Evolutionary conservation across 2,888 invertebrate genomes (phyloP).

Genomic region (Tetheella fluctuosa): DNA sequence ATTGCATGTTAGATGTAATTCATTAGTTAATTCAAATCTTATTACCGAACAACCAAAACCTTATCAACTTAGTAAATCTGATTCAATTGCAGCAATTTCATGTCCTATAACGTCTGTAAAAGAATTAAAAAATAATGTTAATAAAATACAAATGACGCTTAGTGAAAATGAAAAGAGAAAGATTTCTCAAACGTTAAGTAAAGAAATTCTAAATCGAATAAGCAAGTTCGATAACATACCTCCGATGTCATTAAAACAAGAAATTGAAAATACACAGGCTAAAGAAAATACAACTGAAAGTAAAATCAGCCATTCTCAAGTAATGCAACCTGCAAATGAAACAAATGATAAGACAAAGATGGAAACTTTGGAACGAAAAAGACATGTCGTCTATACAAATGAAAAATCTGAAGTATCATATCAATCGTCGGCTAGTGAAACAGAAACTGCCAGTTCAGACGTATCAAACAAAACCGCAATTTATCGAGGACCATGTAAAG

Average conservation of each 20-base stretch:
- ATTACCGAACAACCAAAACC: conserved; percentile 62
- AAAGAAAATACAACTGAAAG: conserved; percentile 30
- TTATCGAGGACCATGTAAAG: conserved; percentile 84
- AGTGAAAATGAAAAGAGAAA: conserved; percentile 89
- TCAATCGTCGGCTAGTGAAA: conserved; percentile 85
- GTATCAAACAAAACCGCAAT: conserved; percentile 89
- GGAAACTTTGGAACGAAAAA: conserved; percentile 46
- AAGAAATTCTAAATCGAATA: conserved; percentile 88
- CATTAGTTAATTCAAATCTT: conserved; percentile 76
- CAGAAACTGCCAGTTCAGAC: conserved; percentile 89
- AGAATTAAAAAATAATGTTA: conserved; percentile 76
- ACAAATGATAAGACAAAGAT: conserved; percentile 2
- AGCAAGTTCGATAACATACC: conserved; percentile 67
- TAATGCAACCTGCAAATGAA: conserved; percentile 17
- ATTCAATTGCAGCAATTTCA: conserved; percentile 83
- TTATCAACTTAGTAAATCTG: conserved; percentile 76
- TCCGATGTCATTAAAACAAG: conserved; percentile 66
- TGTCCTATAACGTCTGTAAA: conserved; percentile 72
- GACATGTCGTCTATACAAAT: conserved; percentile 51
- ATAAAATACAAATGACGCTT: conserved; percentile 78
- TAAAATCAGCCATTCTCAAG: conserved; percentile 17
- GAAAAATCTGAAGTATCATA: conserved; percentile 62
- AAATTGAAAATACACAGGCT: conserved; percentile 85
- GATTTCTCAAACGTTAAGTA: conserved; percentile 88
- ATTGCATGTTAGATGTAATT: conserved; percentile 85